These are phyloP conservation scores for Lutjanus argentimaculatus DNA, from an alignment of 2,797 vertebrate species.

Conservation along the genomic window DNA sequence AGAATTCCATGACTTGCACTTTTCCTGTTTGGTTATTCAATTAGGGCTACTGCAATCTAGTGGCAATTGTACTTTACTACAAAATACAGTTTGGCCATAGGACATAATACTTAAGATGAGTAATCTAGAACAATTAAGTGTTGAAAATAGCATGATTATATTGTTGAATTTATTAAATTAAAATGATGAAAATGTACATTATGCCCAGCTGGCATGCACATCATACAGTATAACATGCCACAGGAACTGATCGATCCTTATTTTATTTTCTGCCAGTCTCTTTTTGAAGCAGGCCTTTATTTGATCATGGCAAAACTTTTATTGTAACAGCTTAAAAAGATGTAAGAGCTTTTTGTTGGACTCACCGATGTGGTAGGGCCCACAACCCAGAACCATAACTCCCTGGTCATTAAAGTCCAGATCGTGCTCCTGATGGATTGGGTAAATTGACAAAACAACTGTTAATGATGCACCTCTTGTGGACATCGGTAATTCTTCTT, in stretches of 20 bases:
- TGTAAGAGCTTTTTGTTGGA: constrained; percentile 8
- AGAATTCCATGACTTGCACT: too few relatives aligned
- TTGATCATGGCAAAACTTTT: neutral
- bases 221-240: too few relatives aligned
- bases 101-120: neutral
- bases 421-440: constrained; percentile 91
- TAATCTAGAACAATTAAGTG: neutral
- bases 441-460: constrained; percentile 39
- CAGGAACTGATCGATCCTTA: too few relatives aligned
- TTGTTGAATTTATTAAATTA: neutral
- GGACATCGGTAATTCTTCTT: neutral
- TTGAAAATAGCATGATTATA: neutral
- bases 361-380: constrained; percentile 97
- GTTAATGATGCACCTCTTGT: neutral
- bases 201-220: neutral
- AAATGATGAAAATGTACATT: neutral
- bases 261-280: too few relatives aligned
- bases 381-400: constrained; percentile 96
- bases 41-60: neutral
- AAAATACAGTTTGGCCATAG: neutral
- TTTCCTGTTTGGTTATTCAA: neutral
- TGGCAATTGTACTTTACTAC: neutral
- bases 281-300: too few relatives aligned
- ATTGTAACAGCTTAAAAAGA: neutral
- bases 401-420: constrained; percentile 93